Conservation (phyloP, 2,888 invertebrate genomes). For the Patella caerulea region DNA sequence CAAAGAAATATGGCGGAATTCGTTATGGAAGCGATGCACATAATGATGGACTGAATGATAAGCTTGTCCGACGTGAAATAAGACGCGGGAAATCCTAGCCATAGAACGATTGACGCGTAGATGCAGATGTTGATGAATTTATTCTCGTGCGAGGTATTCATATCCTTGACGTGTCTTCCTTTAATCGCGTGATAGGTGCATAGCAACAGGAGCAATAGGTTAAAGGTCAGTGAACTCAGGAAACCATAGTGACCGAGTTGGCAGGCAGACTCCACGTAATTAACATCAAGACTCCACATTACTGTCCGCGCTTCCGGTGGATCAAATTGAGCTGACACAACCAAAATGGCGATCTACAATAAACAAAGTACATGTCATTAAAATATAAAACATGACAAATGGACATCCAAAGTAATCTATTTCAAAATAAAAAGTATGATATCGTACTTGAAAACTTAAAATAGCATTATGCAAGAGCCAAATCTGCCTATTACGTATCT, state of each 20-base stretch:
- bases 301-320: constrained; percentile 32
- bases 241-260: constrained; percentile 41
- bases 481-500: too few species aligned
- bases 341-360: constrained; percentile 45
- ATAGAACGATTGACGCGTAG: constrained; percentile 54
- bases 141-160: constrained; percentile 59
- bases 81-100: constrained; percentile 53
- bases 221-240: constrained; percentile 44
- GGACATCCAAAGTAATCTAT: too few species aligned
- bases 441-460: too few species aligned
- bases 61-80: constrained; percentile 37
- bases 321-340: constrained; percentile 28
- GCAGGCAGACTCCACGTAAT: constrained; percentile 50
- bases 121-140: constrained; percentile 54
- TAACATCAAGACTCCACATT: constrained; percentile 43
- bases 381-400: neutral
- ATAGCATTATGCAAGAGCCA: too few species aligned
- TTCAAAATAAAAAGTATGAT: too few species aligned
- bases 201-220: constrained; percentile 47
- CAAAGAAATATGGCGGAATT: constrained; percentile 47
- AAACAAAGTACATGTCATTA: neutral
- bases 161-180: constrained; percentile 40
- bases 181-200: constrained; percentile 54
- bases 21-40: constrained; percentile 45
- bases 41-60: constrained; percentile 36